Evolutionary conservation across 1,140 invertebrate genomes (phyloP), one percentile per base, ranked within the genome.

Genomic region (Hyles euphorbiae): DNA sequence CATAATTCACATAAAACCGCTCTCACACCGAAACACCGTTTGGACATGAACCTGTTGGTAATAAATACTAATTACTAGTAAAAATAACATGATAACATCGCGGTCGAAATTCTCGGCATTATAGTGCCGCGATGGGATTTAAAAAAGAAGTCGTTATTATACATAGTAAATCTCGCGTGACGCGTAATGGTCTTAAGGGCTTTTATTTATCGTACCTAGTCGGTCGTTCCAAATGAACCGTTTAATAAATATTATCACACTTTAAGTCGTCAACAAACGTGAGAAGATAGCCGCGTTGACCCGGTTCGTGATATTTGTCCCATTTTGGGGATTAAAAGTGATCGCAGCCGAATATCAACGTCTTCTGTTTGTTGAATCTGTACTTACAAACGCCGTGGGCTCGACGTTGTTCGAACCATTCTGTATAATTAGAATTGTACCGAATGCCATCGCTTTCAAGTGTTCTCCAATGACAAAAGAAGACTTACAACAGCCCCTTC

Each of bases 181-280:
- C 82, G 72, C 69, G 67, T 85, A 86, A 82, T 81, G 75, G 77
- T 77, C 72, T 78, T 76, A 76, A 68, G 70, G 65, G 73, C 64
- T 83, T 63, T 40, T 87, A 85, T 88, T 88, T 88, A 88, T 87
- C 68, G 74, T 67, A 40, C 36, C 36, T 40, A 65, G 70, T 73
- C 72, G 73, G 70, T 79, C 74, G 72, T 74, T 78, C 76, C 72
- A 60, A 83, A 76, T 76, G 77, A 87, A 81, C 75, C 68, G 76
- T 88, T 88, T 88, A 88, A 88, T 87, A 88, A 87, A 88, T 85
- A 87, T 84, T 87, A 88, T 88, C 83, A 87, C 85, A 84, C 74
- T 88, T 81, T 79, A 77, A 86, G 79, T 77, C 82, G 75, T 78
- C 81, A 83, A 86, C 83, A 85, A 88, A 87, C 83, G 83, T 87